A percentile compares a stretch with the other conserved stretches of the same genome.
These are phyloP conservation scores for Zaprionus gabonicus DNA, from an alignment of 1,140 invertebrate genomes.

Conservation along the genomic window DNA sequence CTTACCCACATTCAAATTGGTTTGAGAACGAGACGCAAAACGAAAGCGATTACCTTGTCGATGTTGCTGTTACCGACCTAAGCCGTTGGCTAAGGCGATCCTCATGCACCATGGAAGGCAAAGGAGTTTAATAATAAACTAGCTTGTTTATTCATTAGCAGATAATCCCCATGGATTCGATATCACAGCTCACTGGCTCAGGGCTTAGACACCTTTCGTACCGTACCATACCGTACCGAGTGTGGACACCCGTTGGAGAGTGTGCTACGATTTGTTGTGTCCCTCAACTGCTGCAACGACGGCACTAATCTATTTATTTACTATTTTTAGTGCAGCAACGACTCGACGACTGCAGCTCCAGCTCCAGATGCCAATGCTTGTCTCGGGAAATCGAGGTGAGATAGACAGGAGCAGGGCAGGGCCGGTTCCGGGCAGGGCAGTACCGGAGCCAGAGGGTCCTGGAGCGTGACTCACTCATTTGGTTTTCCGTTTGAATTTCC, in stretches of 20 bases:
- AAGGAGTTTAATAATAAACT: constrained; percentile 7
- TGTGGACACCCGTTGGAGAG: constrained; percentile 3
- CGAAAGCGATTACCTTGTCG: not conserved
- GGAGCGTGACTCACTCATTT: constrained; percentile 61
- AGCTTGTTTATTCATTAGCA: constrained; percentile 12
- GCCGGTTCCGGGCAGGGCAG: not conserved
- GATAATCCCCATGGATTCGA: constrained; percentile 3
- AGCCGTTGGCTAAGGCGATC: not conserved
- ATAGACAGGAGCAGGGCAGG: not conserved
- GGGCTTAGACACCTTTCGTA: not conserved
- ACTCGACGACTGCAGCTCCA: not conserved
- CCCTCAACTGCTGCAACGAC: constrained; percentile 19
- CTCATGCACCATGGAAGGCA: not conserved
- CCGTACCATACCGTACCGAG: not conserved
- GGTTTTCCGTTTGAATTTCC: constrained; percentile 82
- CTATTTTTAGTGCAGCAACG: constrained; percentile 32
- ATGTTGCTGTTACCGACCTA: not conserved
- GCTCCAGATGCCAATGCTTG: not conserved
- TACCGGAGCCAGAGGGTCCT: not conserved
- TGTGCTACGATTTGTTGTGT: constrained; percentile 25
- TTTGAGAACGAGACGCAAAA: not conserved
- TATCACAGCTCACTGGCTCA: not conserved
- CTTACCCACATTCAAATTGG: not conserved
- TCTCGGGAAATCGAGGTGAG: constrained; percentile 2
- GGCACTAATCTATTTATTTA: constrained; percentile 52